These are phyloP conservation scores for Pyrocephalus nanus DNA, from an alignment of 2,797 vertebrate species.

Conservation along the genomic window DNA sequence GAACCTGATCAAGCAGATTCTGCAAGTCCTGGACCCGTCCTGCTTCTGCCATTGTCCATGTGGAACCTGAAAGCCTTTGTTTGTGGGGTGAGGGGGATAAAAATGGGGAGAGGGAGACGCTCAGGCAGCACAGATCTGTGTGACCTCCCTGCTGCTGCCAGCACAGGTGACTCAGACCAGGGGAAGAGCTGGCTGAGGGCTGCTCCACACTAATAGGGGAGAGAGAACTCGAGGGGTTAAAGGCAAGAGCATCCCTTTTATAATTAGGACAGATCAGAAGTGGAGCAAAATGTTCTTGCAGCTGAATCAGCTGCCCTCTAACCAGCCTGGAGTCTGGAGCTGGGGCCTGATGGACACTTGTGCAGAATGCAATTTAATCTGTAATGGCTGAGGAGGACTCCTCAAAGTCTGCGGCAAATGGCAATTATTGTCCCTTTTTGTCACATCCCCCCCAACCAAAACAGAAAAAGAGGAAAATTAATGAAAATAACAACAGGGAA, in stretches of 20 bases:
- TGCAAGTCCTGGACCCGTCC: neutral
- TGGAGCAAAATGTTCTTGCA: conserved; percentile 60
- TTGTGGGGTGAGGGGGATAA: neutral
- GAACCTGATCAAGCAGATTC: neutral
- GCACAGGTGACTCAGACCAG: conserved; percentile 10
- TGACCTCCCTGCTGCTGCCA: neutral
- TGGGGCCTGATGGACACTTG: conserved; percentile 61
- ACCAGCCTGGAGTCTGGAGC: conserved; percentile 58
- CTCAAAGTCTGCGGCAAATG: conserved; percentile 65
- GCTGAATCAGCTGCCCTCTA: conserved; percentile 65
- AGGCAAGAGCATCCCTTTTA: conserved; percentile 43
- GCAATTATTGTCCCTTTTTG: conserved; percentile 72
- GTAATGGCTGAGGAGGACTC: conserved; percentile 67
- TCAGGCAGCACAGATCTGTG: neutral
- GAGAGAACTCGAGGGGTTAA: conserved; percentile 53
- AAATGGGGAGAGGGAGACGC: neutral
- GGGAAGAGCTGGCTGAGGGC: neutral
- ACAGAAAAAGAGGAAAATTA: conserved; percentile 53
- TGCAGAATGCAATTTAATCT: conserved; percentile 65
- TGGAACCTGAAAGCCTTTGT: neutral
- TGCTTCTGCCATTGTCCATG: neutral
- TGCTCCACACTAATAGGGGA: neutral
- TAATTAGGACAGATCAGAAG: conserved; percentile 57
- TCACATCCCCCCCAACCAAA: conserved; percentile 48
- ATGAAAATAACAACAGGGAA: conserved; percentile 59